phyloP scores from a whole-genome alignment of 35 echinoderm and acorn worm species.

The Amphiura filiformis region DNA sequence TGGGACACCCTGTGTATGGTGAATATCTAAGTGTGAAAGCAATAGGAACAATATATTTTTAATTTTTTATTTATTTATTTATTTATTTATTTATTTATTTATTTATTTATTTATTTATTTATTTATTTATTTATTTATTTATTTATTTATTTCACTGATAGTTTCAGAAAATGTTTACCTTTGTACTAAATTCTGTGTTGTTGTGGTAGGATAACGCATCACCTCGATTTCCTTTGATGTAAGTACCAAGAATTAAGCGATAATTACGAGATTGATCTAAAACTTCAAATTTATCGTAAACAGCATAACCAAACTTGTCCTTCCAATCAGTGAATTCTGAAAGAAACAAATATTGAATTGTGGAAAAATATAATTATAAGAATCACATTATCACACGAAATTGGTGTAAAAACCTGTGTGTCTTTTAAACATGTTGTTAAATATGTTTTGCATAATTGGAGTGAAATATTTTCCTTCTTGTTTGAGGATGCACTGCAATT shows the following conservation, averaged over 20 bases:
- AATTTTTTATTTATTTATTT: no score
- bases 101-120: no score
- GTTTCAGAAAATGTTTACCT: no score
- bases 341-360: background rate
- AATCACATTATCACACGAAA: background rate
- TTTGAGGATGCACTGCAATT: no score
- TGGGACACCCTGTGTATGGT: no score
- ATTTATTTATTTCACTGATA: no score
- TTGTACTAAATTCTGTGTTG: conserved; percentile 72
- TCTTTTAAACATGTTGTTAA: background rate
- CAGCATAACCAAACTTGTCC: conserved; percentile 63
- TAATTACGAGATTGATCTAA: conserved; percentile 51
- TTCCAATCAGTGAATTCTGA: conserved; percentile 91
- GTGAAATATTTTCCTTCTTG: no score
- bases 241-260: conserved; percentile 57
- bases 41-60: no score
- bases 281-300: conserved; percentile 63
- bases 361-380: background rate
- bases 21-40: no score
- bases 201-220: conserved; percentile 86
- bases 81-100: no score
- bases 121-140: no score
- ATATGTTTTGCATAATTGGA: no score
- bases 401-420: background rate
- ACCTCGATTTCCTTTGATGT: conserved; percentile 66